Percentiles rank a stretch among this genome's conserved stretches.
Evolutionary conservation across 1,140 invertebrate species (phyloP).

Genomic region (Drosophila albomicans): DNA sequence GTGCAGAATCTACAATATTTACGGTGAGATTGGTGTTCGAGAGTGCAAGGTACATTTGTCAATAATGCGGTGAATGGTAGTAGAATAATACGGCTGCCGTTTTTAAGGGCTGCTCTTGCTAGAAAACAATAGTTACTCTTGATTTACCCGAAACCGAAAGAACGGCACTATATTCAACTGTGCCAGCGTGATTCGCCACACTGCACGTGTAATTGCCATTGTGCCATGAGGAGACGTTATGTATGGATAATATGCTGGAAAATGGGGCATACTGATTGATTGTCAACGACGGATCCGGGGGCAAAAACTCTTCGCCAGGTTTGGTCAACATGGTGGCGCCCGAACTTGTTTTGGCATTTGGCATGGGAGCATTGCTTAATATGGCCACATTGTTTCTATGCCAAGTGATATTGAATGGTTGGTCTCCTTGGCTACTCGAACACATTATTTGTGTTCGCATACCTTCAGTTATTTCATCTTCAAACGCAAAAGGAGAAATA

Average conservation of each 20-base stretch:
- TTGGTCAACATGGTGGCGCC: constrained; percentile 15
- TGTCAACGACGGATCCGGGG: constrained; percentile 65
- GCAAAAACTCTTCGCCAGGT: constrained; percentile 44
- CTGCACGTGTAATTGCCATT: constrained; percentile 89
- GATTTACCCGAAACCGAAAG: constrained; percentile 89
- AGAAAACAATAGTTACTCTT: constrained; percentile 57
- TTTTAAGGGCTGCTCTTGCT: constrained; percentile 15
- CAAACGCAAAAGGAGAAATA: constrained; percentile 88
- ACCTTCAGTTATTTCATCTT: constrained; percentile 89
- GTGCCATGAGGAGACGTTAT: constrained; percentile 87
- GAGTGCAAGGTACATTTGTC: constrained; percentile 48
- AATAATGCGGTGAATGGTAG: constrained; percentile 25
- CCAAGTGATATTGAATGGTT: constrained; percentile 91
- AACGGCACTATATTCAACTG: constrained; percentile 87
- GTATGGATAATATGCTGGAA: constrained; percentile 87
- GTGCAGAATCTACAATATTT: constrained; percentile 58
- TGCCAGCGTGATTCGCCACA: constrained; percentile 87
- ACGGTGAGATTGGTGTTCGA: constrained; percentile 41
- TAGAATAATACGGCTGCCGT: constrained; percentile 21
- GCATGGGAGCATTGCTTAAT: constrained; percentile 36
- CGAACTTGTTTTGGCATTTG: constrained; percentile 6
- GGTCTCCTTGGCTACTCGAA: constrained; percentile 91
- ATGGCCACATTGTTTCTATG: constrained; percentile 86
- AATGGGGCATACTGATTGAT: constrained; percentile 85
- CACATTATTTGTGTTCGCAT: constrained; percentile 92